phyloP scores from a whole-genome alignment of 2,797 vertebrate species.

The Cyclura pinguis region DNA sequence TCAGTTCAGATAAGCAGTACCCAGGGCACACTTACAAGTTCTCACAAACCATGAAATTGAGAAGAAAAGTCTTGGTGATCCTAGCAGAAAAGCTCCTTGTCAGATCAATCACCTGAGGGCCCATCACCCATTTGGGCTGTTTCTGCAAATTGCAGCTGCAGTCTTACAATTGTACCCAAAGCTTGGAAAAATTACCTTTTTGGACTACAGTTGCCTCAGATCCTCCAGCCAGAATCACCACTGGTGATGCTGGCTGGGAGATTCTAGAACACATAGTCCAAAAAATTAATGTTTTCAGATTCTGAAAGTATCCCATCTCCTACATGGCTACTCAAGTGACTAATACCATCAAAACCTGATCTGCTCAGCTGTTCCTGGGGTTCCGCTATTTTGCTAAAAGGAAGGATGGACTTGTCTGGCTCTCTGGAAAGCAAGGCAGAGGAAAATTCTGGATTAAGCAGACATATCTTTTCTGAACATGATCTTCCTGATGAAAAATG shows the following conservation, averaged over 20 bases:
- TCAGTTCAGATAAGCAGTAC: background rate
- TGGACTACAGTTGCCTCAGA: too few species aligned
- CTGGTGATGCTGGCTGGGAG: too few species aligned
- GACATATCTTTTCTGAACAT: background rate
- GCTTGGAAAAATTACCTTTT: too few species aligned
- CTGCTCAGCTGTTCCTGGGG: too few species aligned
- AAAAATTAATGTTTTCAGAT: too few species aligned
- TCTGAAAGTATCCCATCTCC: background rate
- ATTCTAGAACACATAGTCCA: too few species aligned
- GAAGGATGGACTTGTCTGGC: too few species aligned
- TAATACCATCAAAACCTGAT: background rate
- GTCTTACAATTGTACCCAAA: background rate
- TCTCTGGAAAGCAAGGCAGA: background rate
- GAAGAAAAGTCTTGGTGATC: background rate
- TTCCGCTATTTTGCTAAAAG: background rate
- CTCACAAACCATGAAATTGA: background rate
- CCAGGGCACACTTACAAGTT: too few species aligned
- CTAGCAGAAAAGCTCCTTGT: background rate
- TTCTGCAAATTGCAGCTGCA: too few species aligned
- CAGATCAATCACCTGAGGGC: background rate
- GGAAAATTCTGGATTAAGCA: background rate
- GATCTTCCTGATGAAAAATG: background rate
- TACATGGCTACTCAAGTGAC: background rate
- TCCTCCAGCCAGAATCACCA: too few species aligned
- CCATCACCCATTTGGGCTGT: background rate